Conservation (phyloP, 1,140 invertebrate species). For the Drosophila obscura region DNA sequence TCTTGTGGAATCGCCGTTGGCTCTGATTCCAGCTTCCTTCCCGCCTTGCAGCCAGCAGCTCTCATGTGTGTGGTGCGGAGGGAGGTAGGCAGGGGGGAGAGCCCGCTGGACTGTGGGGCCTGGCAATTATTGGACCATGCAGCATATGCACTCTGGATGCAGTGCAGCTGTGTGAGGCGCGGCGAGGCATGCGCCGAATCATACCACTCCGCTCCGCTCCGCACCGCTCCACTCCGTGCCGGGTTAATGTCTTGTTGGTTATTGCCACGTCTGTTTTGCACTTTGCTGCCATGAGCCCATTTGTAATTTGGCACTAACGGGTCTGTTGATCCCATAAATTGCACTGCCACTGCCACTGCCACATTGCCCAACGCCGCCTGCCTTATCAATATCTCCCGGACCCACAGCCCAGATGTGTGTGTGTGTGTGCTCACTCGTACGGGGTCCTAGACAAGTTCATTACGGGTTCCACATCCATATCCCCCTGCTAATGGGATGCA, state of each 20-base stretch:
- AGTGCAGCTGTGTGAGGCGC: slow-evolving; percentile 50
- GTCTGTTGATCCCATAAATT: slow-evolving; percentile 79
- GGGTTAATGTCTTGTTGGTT: slow-evolving; percentile 82
- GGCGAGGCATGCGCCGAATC: slow-evolving; percentile 45
- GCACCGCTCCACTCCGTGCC: slow-evolving; percentile 48
- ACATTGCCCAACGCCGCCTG: slow-evolving; percentile 10
- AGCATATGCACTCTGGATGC: slow-evolving; percentile 65
- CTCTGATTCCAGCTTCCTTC: slow-evolving; percentile 54
- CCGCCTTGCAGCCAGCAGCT: slow-evolving; percentile 49
- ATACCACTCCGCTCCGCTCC: slow-evolving; percentile 1
- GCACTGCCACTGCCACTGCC: slow-evolving; percentile 15
- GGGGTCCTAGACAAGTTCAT: slow-evolving; percentile 60
- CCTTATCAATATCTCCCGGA: slow-evolving; percentile 38
- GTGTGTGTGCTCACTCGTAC: too few species aligned
- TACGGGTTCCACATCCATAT: slow-evolving; percentile 24
- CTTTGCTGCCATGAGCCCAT: slow-evolving; percentile 65
- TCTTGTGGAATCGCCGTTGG: slow-evolving; percentile 60
- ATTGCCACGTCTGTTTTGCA: slow-evolving; percentile 69
- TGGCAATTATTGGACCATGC: slow-evolving; percentile 66
- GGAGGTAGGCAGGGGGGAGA: neutral
- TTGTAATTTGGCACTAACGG: slow-evolving; percentile 82
- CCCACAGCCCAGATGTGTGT: slow-evolving; percentile 23
- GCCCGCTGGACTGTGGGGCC: neutral
- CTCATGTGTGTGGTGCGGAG: slow-evolving; percentile 21
- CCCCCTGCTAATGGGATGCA: slow-evolving; percentile 11